phyloP scores from a whole-genome alignment of 2,888 invertebrate genomes.

The Sycophila texana region DNA sequence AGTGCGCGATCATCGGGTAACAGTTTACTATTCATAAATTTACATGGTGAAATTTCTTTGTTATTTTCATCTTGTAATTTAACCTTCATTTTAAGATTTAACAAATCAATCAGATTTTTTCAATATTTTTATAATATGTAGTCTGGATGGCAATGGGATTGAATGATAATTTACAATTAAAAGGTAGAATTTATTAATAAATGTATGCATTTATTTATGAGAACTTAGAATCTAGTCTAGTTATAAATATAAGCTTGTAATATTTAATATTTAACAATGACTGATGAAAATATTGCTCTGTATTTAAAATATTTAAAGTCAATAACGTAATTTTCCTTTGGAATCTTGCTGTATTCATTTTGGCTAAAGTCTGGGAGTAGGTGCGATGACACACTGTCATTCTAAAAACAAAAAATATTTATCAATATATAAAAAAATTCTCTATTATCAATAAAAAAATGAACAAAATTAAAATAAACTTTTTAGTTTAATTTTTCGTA shows the following conservation, averaged over 20 bases:
- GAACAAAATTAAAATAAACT: too few relatives aligned
- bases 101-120: too few relatives aligned
- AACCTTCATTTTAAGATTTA: too few relatives aligned
- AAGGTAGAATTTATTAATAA: neutral
- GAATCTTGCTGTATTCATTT: slow-evolving; percentile 7
- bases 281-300: neutral
- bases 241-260: slow-evolving; percentile 22
- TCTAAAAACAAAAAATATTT: too few relatives aligned
- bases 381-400: neutral
- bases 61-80: too few relatives aligned
- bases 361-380: slow-evolving; percentile 1
- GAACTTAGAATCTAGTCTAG: neutral
- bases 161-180: neutral
- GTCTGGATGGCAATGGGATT: neutral
- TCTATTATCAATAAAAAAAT: too few relatives aligned
- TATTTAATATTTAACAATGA: slow-evolving; percentile 20
- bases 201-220: neutral
- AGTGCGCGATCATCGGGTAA: neutral
- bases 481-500: too few relatives aligned
- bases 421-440: too few relatives aligned
- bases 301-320: slow-evolving; percentile 33
- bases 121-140: too few relatives aligned
- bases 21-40: too few relatives aligned
- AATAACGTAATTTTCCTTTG: slow-evolving; percentile 17
- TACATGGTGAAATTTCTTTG: too few relatives aligned